Percentiles rank a stretch among this genome's conserved stretches.
phyloP scores from a whole-genome alignment of 2,113 vertebrate species.

The Piliocolobus tephrosceles region DNA sequence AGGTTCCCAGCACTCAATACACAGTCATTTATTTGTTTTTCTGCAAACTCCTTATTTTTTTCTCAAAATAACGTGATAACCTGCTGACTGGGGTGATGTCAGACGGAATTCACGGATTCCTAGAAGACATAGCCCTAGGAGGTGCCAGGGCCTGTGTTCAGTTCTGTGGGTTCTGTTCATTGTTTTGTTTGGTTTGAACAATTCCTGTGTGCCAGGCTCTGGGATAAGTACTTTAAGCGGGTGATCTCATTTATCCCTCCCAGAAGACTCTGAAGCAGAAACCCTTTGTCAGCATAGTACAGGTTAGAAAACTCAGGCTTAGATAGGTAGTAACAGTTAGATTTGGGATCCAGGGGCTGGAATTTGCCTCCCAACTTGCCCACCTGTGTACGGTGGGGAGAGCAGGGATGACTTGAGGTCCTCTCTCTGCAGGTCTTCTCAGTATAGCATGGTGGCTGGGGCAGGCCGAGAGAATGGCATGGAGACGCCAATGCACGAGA shows the following conservation, averaged over 20 bases:
- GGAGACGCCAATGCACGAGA: constrained; percentile 90
- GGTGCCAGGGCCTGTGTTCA: not conserved
- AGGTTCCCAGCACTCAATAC: not conserved
- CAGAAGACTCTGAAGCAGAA: not conserved
- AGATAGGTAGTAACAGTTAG: not conserved
- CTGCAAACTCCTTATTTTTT: not conserved
- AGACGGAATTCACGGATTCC: not conserved
- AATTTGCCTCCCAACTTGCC: rapidly evolving
- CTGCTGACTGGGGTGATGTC: not conserved
- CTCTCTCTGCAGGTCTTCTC: constrained; percentile 65
- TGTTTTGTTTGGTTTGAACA: not conserved
- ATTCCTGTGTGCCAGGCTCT: not conserved
- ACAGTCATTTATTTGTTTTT: not conserved
- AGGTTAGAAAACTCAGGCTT: not conserved
- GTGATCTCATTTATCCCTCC: rapidly evolving
- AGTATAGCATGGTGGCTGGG: constrained; percentile 78
- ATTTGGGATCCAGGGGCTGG: rapidly evolving
- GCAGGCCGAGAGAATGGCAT: constrained; percentile 73
- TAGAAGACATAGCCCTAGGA: not conserved
- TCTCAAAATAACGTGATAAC: not conserved
- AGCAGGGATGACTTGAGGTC: rapidly evolving
- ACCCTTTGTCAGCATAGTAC: rapidly evolving
- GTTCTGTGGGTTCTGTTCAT: not conserved
- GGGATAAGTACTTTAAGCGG: not conserved
- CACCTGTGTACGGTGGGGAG: not conserved